Conservation (phyloP, 2,113 vertebrate species). For the Solea senegalensis region DNA sequence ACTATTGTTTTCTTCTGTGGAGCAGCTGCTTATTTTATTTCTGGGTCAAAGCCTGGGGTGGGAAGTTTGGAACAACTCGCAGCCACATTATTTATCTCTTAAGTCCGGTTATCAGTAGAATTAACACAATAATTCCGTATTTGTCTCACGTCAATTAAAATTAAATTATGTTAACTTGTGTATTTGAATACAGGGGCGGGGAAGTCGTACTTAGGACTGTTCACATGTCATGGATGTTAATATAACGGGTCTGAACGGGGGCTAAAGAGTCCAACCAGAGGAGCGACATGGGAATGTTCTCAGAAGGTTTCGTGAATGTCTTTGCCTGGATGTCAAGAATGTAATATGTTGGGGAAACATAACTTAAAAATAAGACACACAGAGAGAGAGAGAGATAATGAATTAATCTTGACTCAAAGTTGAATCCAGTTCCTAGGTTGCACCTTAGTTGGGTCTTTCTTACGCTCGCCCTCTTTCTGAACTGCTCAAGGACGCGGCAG, state of each 20-base stretch:
- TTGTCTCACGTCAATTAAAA: too few species aligned
- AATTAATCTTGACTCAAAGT: slow-evolving; percentile 29
- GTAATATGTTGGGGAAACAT: slow-evolving; percentile 10
- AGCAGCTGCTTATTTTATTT: slow-evolving; percentile 84
- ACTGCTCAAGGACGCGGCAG: slow-evolving; percentile 31
- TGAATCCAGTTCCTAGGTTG: slow-evolving; percentile 28
- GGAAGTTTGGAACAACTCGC: too few species aligned
- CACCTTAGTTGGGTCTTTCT: slow-evolving; percentile 23
- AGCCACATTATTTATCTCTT: too few species aligned
- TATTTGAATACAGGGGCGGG: too few species aligned
- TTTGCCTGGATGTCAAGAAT: slow-evolving; percentile 24
- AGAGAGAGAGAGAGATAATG: not conserved
- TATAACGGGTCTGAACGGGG: too few species aligned
- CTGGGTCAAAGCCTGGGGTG: too few species aligned
- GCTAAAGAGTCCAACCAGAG: slow-evolving; percentile 11
- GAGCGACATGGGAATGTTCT: slow-evolving; percentile 4
- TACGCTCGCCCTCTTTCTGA: slow-evolving; percentile 9
- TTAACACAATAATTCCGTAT: too few species aligned
- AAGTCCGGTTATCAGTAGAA: too few species aligned
- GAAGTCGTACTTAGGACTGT: too few species aligned
- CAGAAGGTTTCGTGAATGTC: slow-evolving; percentile 52
- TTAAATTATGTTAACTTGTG: too few species aligned
- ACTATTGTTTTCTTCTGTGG: slow-evolving; percentile 92
- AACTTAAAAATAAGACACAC: not conserved
- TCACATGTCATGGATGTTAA: too few species aligned